Percentiles rank a stretch among this genome's conserved stretches.
Conservation (phyloP, 2,113 vertebrate species). For the Myocastor coypus region DNA sequence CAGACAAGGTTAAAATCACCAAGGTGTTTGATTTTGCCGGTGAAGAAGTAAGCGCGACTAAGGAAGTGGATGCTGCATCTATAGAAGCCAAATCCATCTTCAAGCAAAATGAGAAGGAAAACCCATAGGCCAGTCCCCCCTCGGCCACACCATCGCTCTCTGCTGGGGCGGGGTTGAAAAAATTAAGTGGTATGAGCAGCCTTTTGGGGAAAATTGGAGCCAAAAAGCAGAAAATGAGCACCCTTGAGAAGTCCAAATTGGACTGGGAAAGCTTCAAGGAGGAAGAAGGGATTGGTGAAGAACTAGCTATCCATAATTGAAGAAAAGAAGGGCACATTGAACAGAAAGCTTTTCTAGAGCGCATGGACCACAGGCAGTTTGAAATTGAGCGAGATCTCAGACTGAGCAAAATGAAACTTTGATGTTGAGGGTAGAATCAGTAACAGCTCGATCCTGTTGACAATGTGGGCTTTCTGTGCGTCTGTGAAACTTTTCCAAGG, state of each 20-base stretch:
- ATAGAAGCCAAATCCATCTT: constrained; percentile 94
- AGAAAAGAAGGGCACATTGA: constrained; percentile 98
- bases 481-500: constrained; percentile 51
- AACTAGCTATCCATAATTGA: constrained; percentile 96
- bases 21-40: too few species aligned
- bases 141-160: constrained; percentile 69
- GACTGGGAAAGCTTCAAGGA: constrained; percentile 98
- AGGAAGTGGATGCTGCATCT: constrained; percentile 94
- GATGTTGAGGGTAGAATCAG: constrained; percentile 52
- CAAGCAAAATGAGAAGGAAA: constrained; percentile 88
- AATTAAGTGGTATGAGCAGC: constrained; percentile 90
- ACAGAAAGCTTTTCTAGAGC: constrained; percentile 96
- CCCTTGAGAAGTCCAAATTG: constrained; percentile 97
- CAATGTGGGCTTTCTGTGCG: constrained; percentile 69
- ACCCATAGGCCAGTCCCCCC: constrained; percentile 56
- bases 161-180: constrained; percentile 89
- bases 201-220: constrained; percentile 92
- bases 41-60: too few species aligned
- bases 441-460: constrained; percentile 54
- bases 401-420: constrained; percentile 96
- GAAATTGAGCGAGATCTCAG: constrained; percentile 94
- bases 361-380: constrained; percentile 97
- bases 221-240: constrained; percentile 99
- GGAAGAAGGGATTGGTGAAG: constrained; percentile 96
- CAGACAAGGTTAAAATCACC: too few species aligned